Conservation (phyloP, 1,140 invertebrate genomes). For the Dolichoris vasculosae region DNA sequence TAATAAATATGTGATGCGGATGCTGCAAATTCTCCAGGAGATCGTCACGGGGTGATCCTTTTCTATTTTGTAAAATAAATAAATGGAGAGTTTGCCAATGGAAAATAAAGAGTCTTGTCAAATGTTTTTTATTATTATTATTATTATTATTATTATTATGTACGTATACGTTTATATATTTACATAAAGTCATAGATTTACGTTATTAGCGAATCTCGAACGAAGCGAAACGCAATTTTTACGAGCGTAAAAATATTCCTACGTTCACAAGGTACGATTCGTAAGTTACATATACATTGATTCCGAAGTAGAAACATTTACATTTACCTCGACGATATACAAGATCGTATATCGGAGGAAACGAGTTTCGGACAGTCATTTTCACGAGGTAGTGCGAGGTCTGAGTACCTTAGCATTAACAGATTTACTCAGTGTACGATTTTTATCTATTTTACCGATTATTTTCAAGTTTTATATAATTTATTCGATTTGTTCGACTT, state of each 20-base stretch:
- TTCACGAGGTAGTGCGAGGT: constrained; percentile 29
- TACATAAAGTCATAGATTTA: constrained; percentile 8
- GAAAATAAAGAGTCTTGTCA: constrained; percentile 52
- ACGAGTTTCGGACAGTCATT: constrained; percentile 1
- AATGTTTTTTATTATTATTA: constrained; percentile 56
- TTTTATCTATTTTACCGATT: background rate
- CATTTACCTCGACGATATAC: constrained; percentile 32
- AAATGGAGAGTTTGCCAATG: constrained; percentile 45
- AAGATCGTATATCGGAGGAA: constrained; percentile 7
- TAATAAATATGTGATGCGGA: constrained; percentile 29
- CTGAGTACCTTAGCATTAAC: constrained; percentile 14
- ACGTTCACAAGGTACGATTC: background rate
- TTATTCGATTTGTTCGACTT: background rate
- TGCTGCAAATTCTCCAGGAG: background rate
- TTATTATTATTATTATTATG: too few species aligned
- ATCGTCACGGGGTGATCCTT: background rate
- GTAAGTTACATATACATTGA: background rate
- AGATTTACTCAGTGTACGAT: background rate
- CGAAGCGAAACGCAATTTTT: constrained; percentile 29
- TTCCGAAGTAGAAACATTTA: background rate
- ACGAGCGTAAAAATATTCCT: constrained; percentile 26
- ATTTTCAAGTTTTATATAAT: background rate
- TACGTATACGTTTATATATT: background rate
- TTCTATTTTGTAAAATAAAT: constrained; percentile 56
- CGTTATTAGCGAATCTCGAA: background rate